These are phyloP conservation scores for Ctenopoma kingsleyae DNA, from an alignment of 2,797 vertebrate genomes.

Conservation along the genomic window DNA sequence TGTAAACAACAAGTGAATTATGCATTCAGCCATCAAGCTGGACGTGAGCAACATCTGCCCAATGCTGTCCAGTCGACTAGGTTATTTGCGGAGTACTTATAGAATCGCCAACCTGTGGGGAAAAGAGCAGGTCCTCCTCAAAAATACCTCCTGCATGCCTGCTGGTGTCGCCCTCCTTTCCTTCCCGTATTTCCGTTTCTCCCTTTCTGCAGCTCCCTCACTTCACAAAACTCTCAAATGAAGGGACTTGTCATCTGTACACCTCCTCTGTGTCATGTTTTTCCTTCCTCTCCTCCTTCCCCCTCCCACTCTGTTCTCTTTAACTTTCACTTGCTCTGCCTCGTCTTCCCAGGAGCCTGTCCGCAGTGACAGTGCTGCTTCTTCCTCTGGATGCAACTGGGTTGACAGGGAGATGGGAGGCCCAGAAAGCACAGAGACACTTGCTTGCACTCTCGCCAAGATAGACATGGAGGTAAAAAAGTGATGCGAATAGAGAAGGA, in stretches of 20 bases:
- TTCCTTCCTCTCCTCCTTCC: constrained; percentile 17
- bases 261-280: constrained; percentile 66
- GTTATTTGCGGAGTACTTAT: constrained; percentile 10
- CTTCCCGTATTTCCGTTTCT: background rate
- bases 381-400: constrained; percentile 51
- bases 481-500: constrained; percentile 15
- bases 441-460: constrained; percentile 27
- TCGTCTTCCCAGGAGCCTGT: constrained; percentile 59
- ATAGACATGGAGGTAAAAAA: constrained; percentile 9
- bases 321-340: constrained; percentile 63
- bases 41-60: constrained; percentile 51
- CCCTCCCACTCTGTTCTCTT: constrained; percentile 32
- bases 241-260: constrained; percentile 72
- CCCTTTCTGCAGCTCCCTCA: constrained; percentile 51
- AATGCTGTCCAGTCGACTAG: constrained; percentile 21
- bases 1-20: constrained; percentile 62
- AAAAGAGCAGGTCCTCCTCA: constrained; percentile 28
- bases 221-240: constrained; percentile 67
- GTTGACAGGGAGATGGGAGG: constrained; percentile 54
- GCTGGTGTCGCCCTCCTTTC: constrained; percentile 28
- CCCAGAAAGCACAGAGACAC: constrained; percentile 43
- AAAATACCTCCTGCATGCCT: constrained; percentile 49
- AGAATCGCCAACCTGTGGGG: constrained; percentile 31
- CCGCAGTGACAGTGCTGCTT: constrained; percentile 63
- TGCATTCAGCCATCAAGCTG: constrained; percentile 48